Base-by-base conservation (phyloP, 1,140 invertebrate genomes). In the Leptinotarsa undecemlineata region DNA sequence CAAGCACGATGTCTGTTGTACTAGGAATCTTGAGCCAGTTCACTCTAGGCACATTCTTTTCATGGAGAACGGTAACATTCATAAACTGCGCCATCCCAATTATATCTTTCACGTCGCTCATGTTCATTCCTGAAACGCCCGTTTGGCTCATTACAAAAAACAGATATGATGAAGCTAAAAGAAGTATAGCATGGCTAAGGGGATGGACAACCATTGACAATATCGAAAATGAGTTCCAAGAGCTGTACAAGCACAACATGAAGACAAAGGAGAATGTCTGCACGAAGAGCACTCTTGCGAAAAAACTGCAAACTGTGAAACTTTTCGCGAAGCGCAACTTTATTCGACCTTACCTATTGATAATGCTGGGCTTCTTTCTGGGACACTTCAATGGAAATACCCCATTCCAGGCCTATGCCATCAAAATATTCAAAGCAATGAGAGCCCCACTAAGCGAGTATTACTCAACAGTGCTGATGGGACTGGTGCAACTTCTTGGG, bases 111-210 rank as follows among this genome's bases (percentile, higher is more conserved):
- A 61, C 89, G 0, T 87, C 89, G 0, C 85, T 94, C 1, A 90
- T 88, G 73, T 88, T 93, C 78, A 89, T 95, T 2, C 93, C 93
- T 0, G 93, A 95, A 83, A 93, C 91, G 76, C 93, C 93, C 3
- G 88, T 92, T 76, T 95, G 93, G 93, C 84, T 94, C 15, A 87
- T 89, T 81, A 88, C 86, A 0, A 90, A 89, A 78, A 89, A 89
- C 67, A 87, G 89, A 33, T 77, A 88, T 26, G 82, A 87, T 4
- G 91, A 92, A 23, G 90, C 89, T 1, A 86, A 86, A 75, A 87
- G 88, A 84, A 88, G 87, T 75, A 85, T 90, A 4, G 83, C 90
- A 61, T 92, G 90, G 89, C 81, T 94, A 0, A 86, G 93, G 48
- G 92, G 92, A 5, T 92, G 90, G 91, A 88, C 88, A 0, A 81